Evolutionary conservation across 2,888 invertebrate species (phyloP).

Genomic region (Ophioninae sp.): DNA sequence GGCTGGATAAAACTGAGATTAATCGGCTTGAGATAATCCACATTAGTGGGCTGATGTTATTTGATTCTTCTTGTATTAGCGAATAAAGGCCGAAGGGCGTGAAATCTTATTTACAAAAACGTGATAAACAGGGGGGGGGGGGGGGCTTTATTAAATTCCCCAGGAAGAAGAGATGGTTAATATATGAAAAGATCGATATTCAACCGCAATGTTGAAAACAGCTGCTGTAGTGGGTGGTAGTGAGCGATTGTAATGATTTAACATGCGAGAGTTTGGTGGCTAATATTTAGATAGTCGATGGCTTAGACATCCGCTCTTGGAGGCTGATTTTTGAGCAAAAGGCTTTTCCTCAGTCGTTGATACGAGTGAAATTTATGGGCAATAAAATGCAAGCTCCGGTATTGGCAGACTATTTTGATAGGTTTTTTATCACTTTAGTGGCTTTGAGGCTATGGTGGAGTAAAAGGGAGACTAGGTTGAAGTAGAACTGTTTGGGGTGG

Average conservation of each 20-base stretch:
- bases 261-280: neutral
- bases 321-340: neutral
- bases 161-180: neutral
- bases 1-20: neutral
- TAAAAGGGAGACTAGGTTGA: neutral
- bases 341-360: neutral
- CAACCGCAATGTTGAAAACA: neutral
- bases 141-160: neutral
- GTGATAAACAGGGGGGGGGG: neutral
- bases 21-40: neutral
- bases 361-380: neutral
- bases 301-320: neutral
- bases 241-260: neutral
- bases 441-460: neutral
- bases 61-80: neutral
- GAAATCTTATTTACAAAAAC: neutral
- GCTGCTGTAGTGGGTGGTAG: neutral
- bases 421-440: neutral
- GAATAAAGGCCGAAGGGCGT: neutral
- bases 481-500: neutral
- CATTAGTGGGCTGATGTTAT: neutral
- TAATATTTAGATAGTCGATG: neutral
- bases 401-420: neutral
- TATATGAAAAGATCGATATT: neutral
- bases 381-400: neutral